phyloP scores from a whole-genome alignment of 1,140 invertebrate genomes.

The Semibalanus balanoides region DNA sequence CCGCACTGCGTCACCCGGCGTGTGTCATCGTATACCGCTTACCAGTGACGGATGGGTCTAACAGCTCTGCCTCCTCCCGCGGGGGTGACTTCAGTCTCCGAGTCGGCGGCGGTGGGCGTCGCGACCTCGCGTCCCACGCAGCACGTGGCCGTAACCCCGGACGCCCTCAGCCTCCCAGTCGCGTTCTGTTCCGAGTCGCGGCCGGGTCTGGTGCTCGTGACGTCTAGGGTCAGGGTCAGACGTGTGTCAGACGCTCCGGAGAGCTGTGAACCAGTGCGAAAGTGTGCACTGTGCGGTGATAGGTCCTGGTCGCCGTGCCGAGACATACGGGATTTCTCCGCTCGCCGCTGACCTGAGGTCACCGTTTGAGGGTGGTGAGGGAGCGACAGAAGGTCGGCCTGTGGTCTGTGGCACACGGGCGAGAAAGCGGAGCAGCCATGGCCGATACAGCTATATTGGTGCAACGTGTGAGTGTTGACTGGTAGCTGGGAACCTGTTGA shows the following conservation, averaged over 20 bases:
- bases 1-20: too few species aligned
- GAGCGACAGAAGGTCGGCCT: not conserved
- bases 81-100: too few species aligned
- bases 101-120: not conserved
- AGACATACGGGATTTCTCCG: not conserved
- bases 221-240: not conserved
- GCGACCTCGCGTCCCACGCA: not conserved
- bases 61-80: too few species aligned
- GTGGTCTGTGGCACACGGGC: too few species aligned
- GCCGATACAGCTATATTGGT: not conserved
- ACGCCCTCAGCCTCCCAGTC: not conserved
- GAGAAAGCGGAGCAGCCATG: not conserved
- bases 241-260: not conserved
- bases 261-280: too few species aligned
- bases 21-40: too few species aligned
- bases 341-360: not conserved
- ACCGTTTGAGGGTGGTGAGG: not conserved
- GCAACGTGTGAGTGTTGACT: not conserved
- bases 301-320: too few species aligned
- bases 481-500: too few species aligned
- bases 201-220: not conserved
- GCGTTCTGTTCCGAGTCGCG: not conserved
- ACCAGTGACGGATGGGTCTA: too few species aligned
- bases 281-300: not conserved
- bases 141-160: not conserved